Evolutionary conservation across 2,113 vertebrate species (phyloP).

Genomic region (Hyla sarda): DNA sequence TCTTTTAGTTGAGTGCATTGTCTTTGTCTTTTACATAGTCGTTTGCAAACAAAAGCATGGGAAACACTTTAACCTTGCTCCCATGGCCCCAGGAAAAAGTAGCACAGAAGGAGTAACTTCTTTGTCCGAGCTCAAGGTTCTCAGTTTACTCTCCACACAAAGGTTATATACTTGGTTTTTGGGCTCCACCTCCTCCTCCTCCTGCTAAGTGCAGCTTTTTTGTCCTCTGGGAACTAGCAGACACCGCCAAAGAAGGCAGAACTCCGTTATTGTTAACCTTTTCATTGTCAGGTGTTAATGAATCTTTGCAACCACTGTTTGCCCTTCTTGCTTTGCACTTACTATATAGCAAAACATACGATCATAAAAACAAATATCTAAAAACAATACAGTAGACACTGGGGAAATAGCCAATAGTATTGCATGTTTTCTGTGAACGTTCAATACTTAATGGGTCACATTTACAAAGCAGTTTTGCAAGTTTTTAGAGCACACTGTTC

Average conservation of each 20-base stretch:
- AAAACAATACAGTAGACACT: too few species aligned
- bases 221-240: conserved; percentile 28
- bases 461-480: too few species aligned
- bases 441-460: too few species aligned
- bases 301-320: background rate
- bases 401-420: too few species aligned
- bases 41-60: conserved; percentile 6
- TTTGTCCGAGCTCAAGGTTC: conserved; percentile 44
- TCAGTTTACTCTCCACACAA: conserved; percentile 37
- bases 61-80: conserved; percentile 20
- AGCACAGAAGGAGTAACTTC: conserved; percentile 29
- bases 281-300: conserved; percentile 35
- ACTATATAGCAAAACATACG: background rate
- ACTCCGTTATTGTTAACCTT: conserved; percentile 25
- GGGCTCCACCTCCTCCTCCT: conserved; percentile 23
- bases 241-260: conserved; percentile 11
- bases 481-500: too few species aligned
- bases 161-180: conserved; percentile 45
- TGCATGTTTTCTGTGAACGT: too few species aligned
- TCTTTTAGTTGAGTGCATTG: background rate
- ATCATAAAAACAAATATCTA: background rate
- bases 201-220: conserved; percentile 46
- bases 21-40: background rate
- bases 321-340: conserved; percentile 2
- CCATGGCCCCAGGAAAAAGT: conserved; percentile 24